These are phyloP conservation scores for Semicossyphus pulcher DNA, from an alignment of 2,113 vertebrate genomes.

Conservation along the genomic window DNA sequence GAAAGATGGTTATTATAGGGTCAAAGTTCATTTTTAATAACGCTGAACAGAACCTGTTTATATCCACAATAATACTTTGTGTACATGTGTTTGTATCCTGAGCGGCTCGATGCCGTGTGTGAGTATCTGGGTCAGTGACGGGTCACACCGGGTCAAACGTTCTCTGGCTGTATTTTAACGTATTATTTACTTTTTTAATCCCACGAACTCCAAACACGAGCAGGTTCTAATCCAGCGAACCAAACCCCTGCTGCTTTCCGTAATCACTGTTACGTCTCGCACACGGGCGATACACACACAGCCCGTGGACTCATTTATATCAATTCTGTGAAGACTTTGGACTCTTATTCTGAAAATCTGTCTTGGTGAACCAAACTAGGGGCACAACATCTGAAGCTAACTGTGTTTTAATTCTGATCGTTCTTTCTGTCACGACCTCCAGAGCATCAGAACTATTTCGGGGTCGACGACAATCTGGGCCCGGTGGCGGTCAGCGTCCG, in stretches of 20 bases:
- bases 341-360: too few relatives aligned
- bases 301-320: too few relatives aligned
- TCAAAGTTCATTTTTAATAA: too few relatives aligned
- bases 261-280: conserved; percentile 19
- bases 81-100: background rate
- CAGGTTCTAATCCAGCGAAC: conserved; percentile 50
- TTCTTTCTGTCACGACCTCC: conserved; percentile 30
- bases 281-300: background rate
- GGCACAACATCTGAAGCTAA: too few relatives aligned
- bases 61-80: background rate
- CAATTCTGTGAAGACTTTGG: too few relatives aligned
- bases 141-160: conserved; percentile 13
- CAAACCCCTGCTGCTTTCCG: conserved; percentile 11
- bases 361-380: too few relatives aligned
- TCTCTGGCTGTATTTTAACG: conserved; percentile 26
- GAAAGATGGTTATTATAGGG: conserved; percentile 2
- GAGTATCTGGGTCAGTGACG: conserved; percentile 30
- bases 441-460: conserved; percentile 99
- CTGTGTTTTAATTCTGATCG: conserved; percentile 2
- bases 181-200: conserved; percentile 26
- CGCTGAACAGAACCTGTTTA: background rate
- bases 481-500: conserved; percentile 95
- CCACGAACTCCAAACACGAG: background rate
- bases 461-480: conserved; percentile 94
- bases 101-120: background rate